Conservation (phyloP, 1,140 invertebrate genomes). For the Mya arenaria region DNA sequence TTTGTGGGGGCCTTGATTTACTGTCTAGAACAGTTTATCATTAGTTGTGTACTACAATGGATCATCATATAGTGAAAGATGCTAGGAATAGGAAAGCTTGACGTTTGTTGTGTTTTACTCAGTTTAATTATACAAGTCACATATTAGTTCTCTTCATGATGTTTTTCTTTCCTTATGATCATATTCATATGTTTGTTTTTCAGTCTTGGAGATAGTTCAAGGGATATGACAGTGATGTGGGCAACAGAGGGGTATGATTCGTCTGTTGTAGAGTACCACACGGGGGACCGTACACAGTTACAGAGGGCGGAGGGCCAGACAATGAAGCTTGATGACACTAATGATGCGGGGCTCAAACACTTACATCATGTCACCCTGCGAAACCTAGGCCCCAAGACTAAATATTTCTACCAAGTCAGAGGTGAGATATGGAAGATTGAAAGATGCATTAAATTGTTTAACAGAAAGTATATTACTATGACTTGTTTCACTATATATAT, state of each 20-base stretch:
- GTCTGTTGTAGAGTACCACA: constrained; percentile 65
- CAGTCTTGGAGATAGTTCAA: constrained; percentile 63
- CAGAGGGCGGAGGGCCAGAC: constrained; percentile 56
- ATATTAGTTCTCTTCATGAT: background rate
- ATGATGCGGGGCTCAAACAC: constrained; percentile 61
- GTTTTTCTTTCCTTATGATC: background rate
- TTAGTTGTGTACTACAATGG: background rate
- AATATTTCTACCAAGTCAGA: constrained; percentile 67
- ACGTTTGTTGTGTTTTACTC: background rate
- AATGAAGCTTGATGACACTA: constrained; percentile 58
- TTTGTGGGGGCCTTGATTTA: background rate
- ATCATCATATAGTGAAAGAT: background rate
- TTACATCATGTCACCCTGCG: constrained; percentile 66
- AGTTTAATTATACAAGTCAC: background rate
- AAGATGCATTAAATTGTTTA: too few species aligned
- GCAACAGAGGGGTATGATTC: constrained; percentile 60
- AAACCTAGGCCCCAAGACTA: constrained; percentile 59
- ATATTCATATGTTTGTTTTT: background rate
- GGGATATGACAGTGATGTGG: constrained; percentile 73
- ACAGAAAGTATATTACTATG: too few species aligned
- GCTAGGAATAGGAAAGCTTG: background rate
- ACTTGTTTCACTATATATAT: too few species aligned
- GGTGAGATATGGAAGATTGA: too few species aligned
- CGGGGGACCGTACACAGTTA: constrained; percentile 44
- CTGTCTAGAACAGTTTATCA: background rate